Base-by-base conservation (phyloP, 1,140 invertebrate genomes). In the Homarus americanus region DNA sequence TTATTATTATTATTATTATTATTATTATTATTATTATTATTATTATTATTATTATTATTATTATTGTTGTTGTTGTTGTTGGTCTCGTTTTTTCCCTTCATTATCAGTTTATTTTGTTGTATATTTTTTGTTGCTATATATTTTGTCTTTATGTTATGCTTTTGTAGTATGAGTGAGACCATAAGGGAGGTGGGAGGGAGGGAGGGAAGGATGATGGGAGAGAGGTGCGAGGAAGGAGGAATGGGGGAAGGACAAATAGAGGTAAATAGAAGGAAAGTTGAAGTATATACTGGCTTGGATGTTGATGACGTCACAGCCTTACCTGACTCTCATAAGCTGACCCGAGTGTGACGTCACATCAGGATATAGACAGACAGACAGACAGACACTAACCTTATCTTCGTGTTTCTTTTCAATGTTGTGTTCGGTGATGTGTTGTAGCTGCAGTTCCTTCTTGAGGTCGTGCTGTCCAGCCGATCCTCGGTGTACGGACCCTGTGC, bases 321-420 rank as follows among this genome's bases (percentile, higher is more conserved):
- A 49, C 12, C 5, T 49, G 5, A n/a, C n/a, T n/a, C n/a, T n/a
- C n/a, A n/a, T n/a, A n/a, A n/a, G n/a, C n/a, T n/a, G n/a, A n/a
- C n/a, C n/a, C n/a, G n/a, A n/a, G n/a, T 58, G 53, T 58, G 10
- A 4, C 3, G 17, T 58, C 4, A 17, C 12, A 0, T 15, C 4
- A 58, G 0, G 7, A 2, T 20, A 20, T 58, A 58, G 1, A 58
- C 17, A 20, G 17, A 58, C 53, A 58, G 53, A 20, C 53, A 20
- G 12, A 20, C 3, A 20, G n/a, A 28, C 4, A 69, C 63, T 69
- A n/a, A 87, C 85, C 85, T 89, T 82, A 36, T 89, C 87, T 2
- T 89, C 78, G 40, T 89, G 87, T 15, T 89, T 89, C 87, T 89
- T 89, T 40, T 89, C 78, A 20, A 89, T 82, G 87, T 89, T 89